These are phyloP conservation scores for Neostethus bicornis DNA, from an alignment of 2,797 vertebrate species.

Conservation along the genomic window DNA sequence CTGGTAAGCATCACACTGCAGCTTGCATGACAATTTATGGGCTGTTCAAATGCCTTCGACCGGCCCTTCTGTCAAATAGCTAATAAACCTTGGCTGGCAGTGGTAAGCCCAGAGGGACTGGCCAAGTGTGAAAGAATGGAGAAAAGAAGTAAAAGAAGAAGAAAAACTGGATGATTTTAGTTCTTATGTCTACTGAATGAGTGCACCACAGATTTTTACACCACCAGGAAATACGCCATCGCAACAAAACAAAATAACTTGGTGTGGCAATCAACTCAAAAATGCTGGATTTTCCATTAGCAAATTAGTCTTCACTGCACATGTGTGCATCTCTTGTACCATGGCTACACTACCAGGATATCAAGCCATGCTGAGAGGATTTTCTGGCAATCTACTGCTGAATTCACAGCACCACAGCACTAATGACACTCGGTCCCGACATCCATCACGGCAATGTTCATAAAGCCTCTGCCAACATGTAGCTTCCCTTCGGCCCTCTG, in stretches of 20 bases:
- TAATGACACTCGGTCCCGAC: constrained; percentile 77
- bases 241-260: constrained; percentile 24
- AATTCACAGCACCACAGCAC: constrained; percentile 76
- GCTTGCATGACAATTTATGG: constrained; percentile 78
- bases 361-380: constrained; percentile 72
- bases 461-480: constrained; percentile 74
- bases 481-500: constrained; percentile 70
- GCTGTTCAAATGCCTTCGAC: constrained; percentile 70
- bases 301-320: constrained; percentile 67
- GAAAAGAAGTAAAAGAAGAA: constrained; percentile 48
- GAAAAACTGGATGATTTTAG: constrained; percentile 9
- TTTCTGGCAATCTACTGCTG: constrained; percentile 73
- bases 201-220: constrained; percentile 25
- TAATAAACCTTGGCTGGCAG: constrained; percentile 71
- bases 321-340: constrained; percentile 60
- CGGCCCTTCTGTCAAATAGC: constrained; percentile 74
- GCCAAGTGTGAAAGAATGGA: constrained; percentile 53
- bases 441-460: constrained; percentile 77
- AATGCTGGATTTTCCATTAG: constrained; percentile 55
- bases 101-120: constrained; percentile 64
- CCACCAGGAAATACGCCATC: constrained; percentile 31
- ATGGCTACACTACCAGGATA: constrained; percentile 66
- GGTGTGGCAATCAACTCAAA: constrained; percentile 36
- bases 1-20: constrained; percentile 65
- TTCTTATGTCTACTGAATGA: constrained; percentile 16